Percentiles rank a stretch among this genome's conserved stretches.
Conservation (phyloP, 64 coral and sea anemone genomes). For the Montipora sp. region DNA sequence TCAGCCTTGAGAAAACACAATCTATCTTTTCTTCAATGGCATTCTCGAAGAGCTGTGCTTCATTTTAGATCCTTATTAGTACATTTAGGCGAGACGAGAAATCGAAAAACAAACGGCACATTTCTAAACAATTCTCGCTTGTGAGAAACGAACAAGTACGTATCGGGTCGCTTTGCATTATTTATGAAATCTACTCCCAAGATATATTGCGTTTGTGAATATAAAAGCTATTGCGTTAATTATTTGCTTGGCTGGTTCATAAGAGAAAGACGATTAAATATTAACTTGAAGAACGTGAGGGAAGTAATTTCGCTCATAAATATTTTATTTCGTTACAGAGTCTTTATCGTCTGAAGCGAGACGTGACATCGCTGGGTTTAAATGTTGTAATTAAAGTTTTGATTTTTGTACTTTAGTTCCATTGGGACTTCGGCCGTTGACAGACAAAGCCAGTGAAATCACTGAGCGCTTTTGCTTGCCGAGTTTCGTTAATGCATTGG, state of each 20-base stretch:
- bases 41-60: background rate
- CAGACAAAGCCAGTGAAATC: slow-evolving; percentile 12
- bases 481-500: too few species aligned
- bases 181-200: slow-evolving; percentile 89
- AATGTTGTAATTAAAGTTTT: background rate
- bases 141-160: slow-evolving; percentile 59
- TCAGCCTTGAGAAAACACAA: background rate
- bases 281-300: slow-evolving; percentile 81
- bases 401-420: background rate
- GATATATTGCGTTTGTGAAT: slow-evolving; percentile 69
- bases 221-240: slow-evolving; percentile 91
- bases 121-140: slow-evolving; percentile 10
- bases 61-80: background rate
- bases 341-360: background rate
- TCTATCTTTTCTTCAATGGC: background rate
- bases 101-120: background rate
- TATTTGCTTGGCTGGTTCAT: slow-evolving; percentile 84
- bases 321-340: background rate
- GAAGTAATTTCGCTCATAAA: slow-evolving; percentile 50
- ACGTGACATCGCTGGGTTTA: background rate
- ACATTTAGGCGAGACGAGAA: background rate
- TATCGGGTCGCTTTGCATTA: slow-evolving; percentile 84
- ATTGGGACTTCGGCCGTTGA: background rate
- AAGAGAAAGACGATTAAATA: slow-evolving; percentile 93
- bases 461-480: background rate